Percentiles rank a stretch among this genome's conserved stretches.
phyloP scores from a whole-genome alignment of 2,113 vertebrate species.

The Sinocyclocheilus rhinocerous region DNA sequence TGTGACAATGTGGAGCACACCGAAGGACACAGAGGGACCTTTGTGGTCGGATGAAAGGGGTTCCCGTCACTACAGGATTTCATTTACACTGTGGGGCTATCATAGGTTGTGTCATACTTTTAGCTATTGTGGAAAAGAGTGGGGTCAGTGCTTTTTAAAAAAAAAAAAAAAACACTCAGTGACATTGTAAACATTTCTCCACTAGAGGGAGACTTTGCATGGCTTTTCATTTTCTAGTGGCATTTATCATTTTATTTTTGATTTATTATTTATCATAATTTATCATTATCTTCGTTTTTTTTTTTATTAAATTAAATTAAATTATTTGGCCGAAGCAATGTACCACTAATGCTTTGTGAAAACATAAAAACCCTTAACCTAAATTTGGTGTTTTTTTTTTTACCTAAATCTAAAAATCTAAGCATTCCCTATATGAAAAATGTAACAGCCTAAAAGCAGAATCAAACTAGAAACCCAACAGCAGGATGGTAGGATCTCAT shows the following conservation, averaged over 20 bases:
- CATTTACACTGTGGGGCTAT: slow-evolving; percentile 5
- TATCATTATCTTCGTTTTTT: no score
- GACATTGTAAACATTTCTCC: background rate
- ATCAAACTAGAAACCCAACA: background rate
- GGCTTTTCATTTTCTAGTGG: background rate
- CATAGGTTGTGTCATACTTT: background rate
- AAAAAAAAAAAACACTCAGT: background rate
- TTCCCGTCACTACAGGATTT: background rate
- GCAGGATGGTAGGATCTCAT: background rate
- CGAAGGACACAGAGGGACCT: background rate
- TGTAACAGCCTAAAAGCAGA: background rate
- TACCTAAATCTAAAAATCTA: background rate
- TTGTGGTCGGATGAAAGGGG: background rate
- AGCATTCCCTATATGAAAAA: background rate
- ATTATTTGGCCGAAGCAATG: background rate
- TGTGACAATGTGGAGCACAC: background rate
- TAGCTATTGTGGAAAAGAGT: background rate
- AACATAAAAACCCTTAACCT: background rate
- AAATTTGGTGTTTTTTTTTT: background rate
- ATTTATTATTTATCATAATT: no score
- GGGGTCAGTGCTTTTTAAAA: background rate
- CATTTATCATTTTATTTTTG: no score
- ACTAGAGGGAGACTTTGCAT: background rate
- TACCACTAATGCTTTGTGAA: background rate
- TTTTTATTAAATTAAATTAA: no score